Evolutionary conservation across 1,140 invertebrate genomes (phyloP), one percentile per base, ranked within the genome.

Genomic region (Aphidius ervi): DNA sequence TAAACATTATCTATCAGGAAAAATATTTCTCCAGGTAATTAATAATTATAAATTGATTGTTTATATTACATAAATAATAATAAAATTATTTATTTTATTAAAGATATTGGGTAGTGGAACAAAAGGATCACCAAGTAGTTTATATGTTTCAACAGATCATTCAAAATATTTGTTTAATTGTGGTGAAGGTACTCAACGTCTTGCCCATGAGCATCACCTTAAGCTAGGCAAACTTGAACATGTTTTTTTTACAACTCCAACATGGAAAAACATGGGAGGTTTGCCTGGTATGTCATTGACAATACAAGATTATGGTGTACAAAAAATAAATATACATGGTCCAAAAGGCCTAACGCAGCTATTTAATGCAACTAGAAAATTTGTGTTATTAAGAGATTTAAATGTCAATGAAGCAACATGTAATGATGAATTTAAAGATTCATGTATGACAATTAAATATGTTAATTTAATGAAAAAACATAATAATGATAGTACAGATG

Each of bases 131-230:
- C 87, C 92, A 2, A 83, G 82, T 59, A 84, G 86, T 7, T 73
- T 95, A 3, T 92, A 90, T 73, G 72, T 94, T 4, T 88, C 88
- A 61, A 88, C 91, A 0, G 91, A 93, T 74, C 88, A 92, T 64
- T 84, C 83, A 42, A 85, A 88, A 58, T 97, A 96, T 73, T 69
- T 97, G 0, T 97, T 98, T 69, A 97, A 97, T 73, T 97, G 94
- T 77, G 93, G 94, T 1, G 94, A 97, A 83, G 90, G 92, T 20
- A 90, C 88, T 7, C 95, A 97, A 77, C 82, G 94, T 41, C 72
- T 97, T 56, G 87, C 91, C 3, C 85, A 90, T 74, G 94, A 96
- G 75, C 88, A 95, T 73, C 93, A 90, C 81, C 86, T 89, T 65
- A 94, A 90, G 70, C 70, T 97, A 5, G 81, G 88, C 1, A 87